Percentiles rank a stretch among this genome's conserved stretches.
Evolutionary conservation across 2,797 vertebrate genomes (phyloP).

Genomic region (Allobates femoralis): DNA sequence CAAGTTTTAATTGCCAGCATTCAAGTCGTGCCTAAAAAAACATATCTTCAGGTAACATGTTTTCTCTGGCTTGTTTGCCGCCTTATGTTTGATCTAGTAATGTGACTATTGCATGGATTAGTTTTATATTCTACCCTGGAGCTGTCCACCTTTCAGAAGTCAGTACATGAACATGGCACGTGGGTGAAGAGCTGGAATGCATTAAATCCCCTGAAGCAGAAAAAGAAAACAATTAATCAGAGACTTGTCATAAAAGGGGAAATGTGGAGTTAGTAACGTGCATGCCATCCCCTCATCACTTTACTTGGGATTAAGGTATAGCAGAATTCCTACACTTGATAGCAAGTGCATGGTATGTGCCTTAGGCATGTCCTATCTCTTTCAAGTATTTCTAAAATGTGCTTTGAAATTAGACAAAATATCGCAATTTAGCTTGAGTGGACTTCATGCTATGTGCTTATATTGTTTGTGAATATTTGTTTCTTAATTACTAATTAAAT

Average conservation of each 20-base stretch:
- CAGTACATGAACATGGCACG: conserved; percentile 54
- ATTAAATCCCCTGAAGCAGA: conserved; percentile 44
- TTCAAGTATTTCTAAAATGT: conserved; percentile 42
- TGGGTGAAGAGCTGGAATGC: conserved; percentile 56
- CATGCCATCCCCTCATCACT: conserved; percentile 10
- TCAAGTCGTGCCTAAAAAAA: conserved; percentile 20
- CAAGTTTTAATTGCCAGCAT: conserved; percentile 52
- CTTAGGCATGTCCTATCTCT: conserved; percentile 30
- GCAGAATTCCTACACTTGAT: not conserved
- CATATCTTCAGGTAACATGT: conserved; percentile 27
- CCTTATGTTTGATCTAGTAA: conserved; percentile 41
- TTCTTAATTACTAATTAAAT: not conserved
- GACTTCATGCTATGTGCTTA: not conserved
- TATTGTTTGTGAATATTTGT: not conserved
- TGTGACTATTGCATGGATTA: conserved; percentile 34
- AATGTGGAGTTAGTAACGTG: conserved; percentile 9
- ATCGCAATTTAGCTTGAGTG: not conserved
- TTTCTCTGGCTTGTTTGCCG: conserved; percentile 37
- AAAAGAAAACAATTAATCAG: conserved; percentile 55
- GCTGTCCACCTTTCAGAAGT: conserved; percentile 41
- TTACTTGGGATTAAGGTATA: conserved; percentile 14
- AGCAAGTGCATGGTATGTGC: not conserved
- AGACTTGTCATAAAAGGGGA: conserved; percentile 47
- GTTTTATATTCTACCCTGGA: conserved; percentile 37
- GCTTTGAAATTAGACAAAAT: not conserved